Evolutionary conservation across 2,888 invertebrate species (phyloP).

Genomic region (Himalopsyche kuldschensis): DNA sequence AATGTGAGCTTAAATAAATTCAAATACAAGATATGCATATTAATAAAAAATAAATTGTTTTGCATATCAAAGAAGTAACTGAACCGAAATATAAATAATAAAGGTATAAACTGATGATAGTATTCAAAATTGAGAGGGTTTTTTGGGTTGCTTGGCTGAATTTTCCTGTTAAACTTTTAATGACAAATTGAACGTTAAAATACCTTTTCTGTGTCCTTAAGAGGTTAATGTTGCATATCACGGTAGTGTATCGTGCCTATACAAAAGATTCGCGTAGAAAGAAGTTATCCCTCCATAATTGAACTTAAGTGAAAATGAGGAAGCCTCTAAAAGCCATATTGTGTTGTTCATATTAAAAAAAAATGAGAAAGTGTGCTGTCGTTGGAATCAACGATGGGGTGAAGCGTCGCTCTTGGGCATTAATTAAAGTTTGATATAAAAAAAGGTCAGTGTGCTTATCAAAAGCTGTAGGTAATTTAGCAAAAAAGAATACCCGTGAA

Average conservation of each 20-base stretch:
- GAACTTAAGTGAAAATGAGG: slow-evolving; percentile 3
- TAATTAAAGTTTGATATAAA: slow-evolving; percentile 8
- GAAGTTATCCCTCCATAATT: slow-evolving; percentile 4
- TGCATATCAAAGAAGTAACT: no score
- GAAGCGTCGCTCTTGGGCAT: background rate
- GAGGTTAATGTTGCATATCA: background rate
- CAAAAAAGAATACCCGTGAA: background rate
- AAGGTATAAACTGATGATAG: background rate
- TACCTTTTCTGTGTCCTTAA: background rate
- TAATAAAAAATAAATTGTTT: no score
- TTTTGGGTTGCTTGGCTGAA: background rate
- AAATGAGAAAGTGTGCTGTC: background rate
- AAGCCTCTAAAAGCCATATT: slow-evolving; percentile 3
- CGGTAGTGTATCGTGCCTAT: background rate
- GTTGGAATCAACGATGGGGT: background rate
- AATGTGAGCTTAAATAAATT: no score
- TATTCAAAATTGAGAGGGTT: background rate
- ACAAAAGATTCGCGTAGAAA: background rate
- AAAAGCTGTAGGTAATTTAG: background rate
- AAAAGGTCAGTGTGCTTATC: background rate
- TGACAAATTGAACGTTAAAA: background rate
- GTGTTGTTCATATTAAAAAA: slow-evolving; percentile 1
- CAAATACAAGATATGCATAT: no score
- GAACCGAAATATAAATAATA: no score
- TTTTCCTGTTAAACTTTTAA: background rate